phyloP scores from a whole-genome alignment of 1,140 invertebrate genomes.

The Schlechtendalia chinensis region DNA sequence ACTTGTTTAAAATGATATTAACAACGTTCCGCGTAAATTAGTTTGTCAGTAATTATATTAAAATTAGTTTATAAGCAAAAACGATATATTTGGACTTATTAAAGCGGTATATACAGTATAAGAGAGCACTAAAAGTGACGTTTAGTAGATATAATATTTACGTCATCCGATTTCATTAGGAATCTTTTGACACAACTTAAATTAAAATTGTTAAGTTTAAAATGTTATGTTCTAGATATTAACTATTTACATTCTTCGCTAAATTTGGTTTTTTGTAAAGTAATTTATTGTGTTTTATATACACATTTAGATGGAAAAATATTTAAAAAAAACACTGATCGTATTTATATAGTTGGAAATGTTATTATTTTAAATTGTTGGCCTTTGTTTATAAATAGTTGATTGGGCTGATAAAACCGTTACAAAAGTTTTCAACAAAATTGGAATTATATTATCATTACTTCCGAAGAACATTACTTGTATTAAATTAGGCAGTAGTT shows the following conservation, averaged over 20 bases:
- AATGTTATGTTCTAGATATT: too few species aligned
- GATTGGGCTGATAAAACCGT: not conserved
- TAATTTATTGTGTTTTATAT: not conserved
- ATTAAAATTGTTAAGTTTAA: too few species aligned
- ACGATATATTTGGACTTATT: too few species aligned
- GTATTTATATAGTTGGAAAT: not conserved
- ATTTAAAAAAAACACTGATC: not conserved
- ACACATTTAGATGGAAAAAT: not conserved
- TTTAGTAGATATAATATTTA: too few species aligned
- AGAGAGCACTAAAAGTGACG: too few species aligned
- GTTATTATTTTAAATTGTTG: slow-evolving; percentile 2
- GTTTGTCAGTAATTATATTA: too few species aligned
- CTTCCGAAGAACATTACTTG: not conserved
- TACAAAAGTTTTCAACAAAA: not conserved
- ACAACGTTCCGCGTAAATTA: too few species aligned
- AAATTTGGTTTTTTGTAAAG: not conserved
- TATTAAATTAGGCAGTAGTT: not conserved
- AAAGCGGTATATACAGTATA: too few species aligned
- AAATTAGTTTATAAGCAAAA: too few species aligned
- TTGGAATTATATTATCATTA: not conserved
- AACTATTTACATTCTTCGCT: not conserved
- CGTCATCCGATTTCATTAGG: too few species aligned
- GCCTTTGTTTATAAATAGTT: not conserved
- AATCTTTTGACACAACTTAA: too few species aligned
- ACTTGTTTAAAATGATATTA: too few species aligned